phyloP scores from a whole-genome alignment of 2,113 vertebrate genomes.

The Centropus bengalensis region DNA sequence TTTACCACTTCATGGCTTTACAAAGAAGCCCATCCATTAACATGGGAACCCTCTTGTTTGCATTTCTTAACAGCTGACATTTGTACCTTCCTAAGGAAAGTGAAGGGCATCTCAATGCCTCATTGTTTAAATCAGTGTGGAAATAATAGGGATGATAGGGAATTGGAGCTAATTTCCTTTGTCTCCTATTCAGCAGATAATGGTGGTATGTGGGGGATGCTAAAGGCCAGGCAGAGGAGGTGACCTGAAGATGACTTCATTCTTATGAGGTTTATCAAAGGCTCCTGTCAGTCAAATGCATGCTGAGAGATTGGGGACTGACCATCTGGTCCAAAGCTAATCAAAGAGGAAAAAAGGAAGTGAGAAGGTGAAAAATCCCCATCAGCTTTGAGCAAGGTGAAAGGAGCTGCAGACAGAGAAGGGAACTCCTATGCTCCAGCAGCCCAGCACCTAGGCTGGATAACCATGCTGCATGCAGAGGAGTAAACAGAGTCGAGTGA shows the following conservation, averaged over 20 bases:
- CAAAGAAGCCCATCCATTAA: constrained; percentile 78
- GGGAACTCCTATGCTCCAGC: not conserved
- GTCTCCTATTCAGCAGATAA: constrained; percentile 86
- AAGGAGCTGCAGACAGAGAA: constrained; percentile 32
- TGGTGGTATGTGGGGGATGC: constrained; percentile 77
- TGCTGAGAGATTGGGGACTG: constrained; percentile 90
- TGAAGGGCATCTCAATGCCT: constrained; percentile 82
- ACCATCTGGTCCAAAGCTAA: constrained; percentile 94
- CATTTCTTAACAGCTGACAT: constrained; percentile 85
- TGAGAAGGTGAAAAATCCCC: constrained; percentile 80
- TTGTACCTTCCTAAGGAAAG: constrained; percentile 82
- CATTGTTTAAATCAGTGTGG: constrained; percentile 76
- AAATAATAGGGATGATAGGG: constrained; percentile 75
- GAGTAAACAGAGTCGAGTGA: accelerated
- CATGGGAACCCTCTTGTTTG: constrained; percentile 78
- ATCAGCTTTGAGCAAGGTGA: constrained; percentile 73
- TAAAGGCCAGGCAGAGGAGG: constrained; percentile 79
- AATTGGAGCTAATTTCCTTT: constrained; percentile 83
- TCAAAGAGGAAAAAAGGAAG: constrained; percentile 84
- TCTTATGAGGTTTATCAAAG: constrained; percentile 89
- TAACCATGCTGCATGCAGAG: not conserved
- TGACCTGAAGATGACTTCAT: constrained; percentile 85
- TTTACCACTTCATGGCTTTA: constrained; percentile 68
- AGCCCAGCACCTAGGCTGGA: not conserved
- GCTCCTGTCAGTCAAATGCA: constrained; percentile 95